phyloP scores from a whole-genome alignment of 2,888 invertebrate genomes.

The Caenorhabditis sp. region DNA sequence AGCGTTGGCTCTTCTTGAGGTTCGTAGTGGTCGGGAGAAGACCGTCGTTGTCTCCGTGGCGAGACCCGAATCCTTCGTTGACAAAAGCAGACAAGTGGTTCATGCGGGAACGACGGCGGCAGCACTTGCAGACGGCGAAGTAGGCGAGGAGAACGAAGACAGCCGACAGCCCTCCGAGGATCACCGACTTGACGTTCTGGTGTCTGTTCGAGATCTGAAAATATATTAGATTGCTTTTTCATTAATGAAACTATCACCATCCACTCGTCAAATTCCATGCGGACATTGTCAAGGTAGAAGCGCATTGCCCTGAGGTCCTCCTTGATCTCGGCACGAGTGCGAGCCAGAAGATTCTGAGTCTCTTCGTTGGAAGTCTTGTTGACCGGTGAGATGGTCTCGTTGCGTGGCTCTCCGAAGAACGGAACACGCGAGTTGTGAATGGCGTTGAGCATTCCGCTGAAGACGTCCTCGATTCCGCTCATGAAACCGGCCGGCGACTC shows the following conservation, averaged over 20 bases:
- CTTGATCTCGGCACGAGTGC: conserved; percentile 47
- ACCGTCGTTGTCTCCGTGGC: conserved; percentile 41
- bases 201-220: conserved; percentile 44
- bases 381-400: conserved; percentile 3
- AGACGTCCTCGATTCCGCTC: conserved; percentile 30
- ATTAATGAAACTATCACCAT: conserved; percentile 6
- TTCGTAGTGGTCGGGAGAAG: conserved; percentile 49
- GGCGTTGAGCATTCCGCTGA: conserved; percentile 39
- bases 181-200: conserved; percentile 44
- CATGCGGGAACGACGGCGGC: conserved; percentile 53
- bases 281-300: conserved; percentile 21
- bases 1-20: conserved; percentile 33
- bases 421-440: conserved; percentile 46
- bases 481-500: conserved; percentile 28
- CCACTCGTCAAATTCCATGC: conserved; percentile 48
- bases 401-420: conserved; percentile 12
- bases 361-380: conserved; percentile 8
- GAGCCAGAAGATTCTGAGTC: conserved; percentile 28
- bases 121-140: conserved; percentile 38
- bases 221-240: background rate
- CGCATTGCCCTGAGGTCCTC: conserved; percentile 34
- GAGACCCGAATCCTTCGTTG: conserved; percentile 30
- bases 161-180: conserved; percentile 50
- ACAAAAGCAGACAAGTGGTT: conserved; percentile 47
- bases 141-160: conserved; percentile 37